A percentile compares a stretch with the other conserved stretches of the same genome.
Conservation (phyloP, 1,140 invertebrate genomes). For the Cotesia chilonis region DNA sequence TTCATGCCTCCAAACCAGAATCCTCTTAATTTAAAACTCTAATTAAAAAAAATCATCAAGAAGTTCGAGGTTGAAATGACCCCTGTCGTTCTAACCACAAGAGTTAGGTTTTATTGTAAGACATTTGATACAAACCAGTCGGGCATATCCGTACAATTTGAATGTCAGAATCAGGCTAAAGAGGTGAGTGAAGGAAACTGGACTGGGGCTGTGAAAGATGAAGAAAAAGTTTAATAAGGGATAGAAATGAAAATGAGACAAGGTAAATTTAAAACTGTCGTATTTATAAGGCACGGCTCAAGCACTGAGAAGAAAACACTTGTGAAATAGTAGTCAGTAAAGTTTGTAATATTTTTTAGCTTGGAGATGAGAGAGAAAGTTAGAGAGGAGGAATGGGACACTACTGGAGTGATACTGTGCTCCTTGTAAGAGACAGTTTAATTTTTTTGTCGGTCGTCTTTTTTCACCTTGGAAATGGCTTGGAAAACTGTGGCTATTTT, state of each 20-base stretch:
- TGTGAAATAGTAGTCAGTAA: constrained; percentile 27
- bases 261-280: constrained; percentile 29
- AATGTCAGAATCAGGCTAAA: constrained; percentile 1
- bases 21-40: too few relatives aligned
- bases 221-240: background rate
- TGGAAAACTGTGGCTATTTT: constrained; percentile 28
- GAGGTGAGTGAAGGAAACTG: background rate
- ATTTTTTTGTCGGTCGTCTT: background rate
- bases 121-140: background rate
- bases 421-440: constrained; percentile 11
- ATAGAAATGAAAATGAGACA: constrained; percentile 12
- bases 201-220: background rate
- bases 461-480: constrained; percentile 17
- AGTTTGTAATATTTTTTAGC: constrained; percentile 30
- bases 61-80: too few relatives aligned
- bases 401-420: background rate
- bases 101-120: constrained; percentile 6
- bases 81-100: background rate
- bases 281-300: constrained; percentile 22
- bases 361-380: constrained; percentile 18
- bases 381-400: background rate
- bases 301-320: constrained; percentile 25
- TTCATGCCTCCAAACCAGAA: too few relatives aligned
- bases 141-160: constrained; percentile 10
- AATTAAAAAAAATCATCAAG: too few relatives aligned